Base-by-base conservation (phyloP, 2,113 vertebrate species). In the Plestiodon gilberti region DNA sequence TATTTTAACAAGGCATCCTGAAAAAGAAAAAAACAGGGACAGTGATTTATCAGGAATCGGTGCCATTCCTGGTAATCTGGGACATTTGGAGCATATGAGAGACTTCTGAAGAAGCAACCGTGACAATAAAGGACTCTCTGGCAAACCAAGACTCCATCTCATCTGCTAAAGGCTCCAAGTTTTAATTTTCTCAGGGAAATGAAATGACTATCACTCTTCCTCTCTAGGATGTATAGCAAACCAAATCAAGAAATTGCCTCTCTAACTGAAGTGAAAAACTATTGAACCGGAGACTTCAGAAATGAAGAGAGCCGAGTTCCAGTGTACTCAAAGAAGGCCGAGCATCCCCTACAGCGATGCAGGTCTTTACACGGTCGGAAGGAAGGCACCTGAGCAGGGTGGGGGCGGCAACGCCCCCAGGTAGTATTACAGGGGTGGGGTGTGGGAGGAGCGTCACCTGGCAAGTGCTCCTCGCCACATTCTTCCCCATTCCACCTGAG, bases 181-280 rank as follows among this genome's bases (percentile, higher is more conserved):
- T 77, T 55, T 28, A 67, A 52, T 14, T 80, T 59, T 20, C n/a
- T 43, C 18, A 28, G 38, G 5, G 65, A 79, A 86, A 86, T 33
- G 65, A 79, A 86, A 86, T 33, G 76, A 30, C 11, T 40, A 28
- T 11, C 76, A n/a, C 25, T 40, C 62, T 35, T 23, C 15, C 76
- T 15, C 28, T 59, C 35, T 33, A 67, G 74, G 57, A 61, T 9
- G 38, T 28, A 10, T 10, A 55, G 43, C 2, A 22, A 78, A 69
- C 38, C 75, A 85, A 77, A 85, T 78, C 84, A 86, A 73, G 76
- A 85, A 79, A 79, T 43, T 79, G 84, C 77, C 84, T 86, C 67
- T 86, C 78, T 80, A 79, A 35, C 55, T 73, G 76, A 79, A 86
- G 77, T 71, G 77, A 86, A 80, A 84, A 77, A 84, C 52, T 73